Conservation (phyloP, 2,797 vertebrate genomes). For the Arvicola amphibius region DNA sequence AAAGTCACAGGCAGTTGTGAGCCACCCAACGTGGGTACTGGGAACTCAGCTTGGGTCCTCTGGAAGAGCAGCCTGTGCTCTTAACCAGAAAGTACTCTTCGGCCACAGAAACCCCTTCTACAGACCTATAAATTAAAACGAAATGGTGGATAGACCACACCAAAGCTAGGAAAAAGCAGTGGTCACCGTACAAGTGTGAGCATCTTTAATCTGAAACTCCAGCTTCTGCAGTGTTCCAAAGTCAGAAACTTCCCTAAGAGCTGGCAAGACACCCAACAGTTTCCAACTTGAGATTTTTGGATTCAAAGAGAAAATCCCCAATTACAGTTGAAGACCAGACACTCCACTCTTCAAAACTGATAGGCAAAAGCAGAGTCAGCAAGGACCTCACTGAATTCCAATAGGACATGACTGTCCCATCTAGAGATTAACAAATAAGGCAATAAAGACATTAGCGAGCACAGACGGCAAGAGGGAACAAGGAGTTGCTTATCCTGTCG, state of each 20-base stretch:
- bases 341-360: not conserved
- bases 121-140: not conserved
- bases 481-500: conserved; percentile 45
- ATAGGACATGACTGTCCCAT: not conserved
- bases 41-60: not conserved
- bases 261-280: not conserved
- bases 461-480: conserved; percentile 17
- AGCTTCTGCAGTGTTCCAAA: not conserved
- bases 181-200: not conserved
- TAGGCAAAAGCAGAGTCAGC: not conserved
- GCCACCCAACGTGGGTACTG: not conserved
- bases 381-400: not conserved
- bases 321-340: not conserved
- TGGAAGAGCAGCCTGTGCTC: not conserved
- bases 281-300: not conserved
- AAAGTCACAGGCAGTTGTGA: not conserved
- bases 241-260: not conserved
- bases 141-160: not conserved
- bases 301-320: not conserved
- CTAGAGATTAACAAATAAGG: not conserved
- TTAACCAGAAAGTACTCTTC: not conserved
- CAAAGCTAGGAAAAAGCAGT: not conserved
- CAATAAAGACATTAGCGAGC: conserved; percentile 43
- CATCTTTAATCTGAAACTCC: not conserved
- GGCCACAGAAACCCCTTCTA: not conserved